Percentiles rank a stretch among this genome's conserved stretches.
Conservation (phyloP, 2,888 invertebrate genomes). For the Agrotis puta region DNA sequence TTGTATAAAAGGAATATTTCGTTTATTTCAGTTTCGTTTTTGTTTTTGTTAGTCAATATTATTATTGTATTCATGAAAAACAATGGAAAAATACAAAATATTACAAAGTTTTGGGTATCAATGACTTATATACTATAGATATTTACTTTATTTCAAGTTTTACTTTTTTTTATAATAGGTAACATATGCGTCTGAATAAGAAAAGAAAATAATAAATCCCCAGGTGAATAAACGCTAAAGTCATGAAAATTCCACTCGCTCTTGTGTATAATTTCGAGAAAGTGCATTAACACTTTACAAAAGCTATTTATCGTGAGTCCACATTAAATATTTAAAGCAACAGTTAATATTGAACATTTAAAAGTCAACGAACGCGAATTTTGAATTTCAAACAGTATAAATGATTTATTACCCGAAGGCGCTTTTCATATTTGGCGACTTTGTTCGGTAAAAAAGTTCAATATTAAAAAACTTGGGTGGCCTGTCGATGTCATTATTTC, state of each 20-base stretch:
- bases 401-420: constrained; percentile 64
- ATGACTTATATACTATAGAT: not conserved
- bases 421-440: constrained; percentile 62
- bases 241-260: constrained; percentile 14
- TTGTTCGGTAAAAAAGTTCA: constrained; percentile 69
- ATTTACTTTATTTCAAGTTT: not conserved
- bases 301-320: constrained; percentile 28
- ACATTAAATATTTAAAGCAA: constrained; percentile 50
- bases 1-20: constrained; percentile 52
- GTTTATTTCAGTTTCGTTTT: constrained; percentile 51
- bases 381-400: constrained; percentile 59
- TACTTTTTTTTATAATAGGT: not conserved
- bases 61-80: constrained; percentile 29
- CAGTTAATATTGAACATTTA: constrained; percentile 49
- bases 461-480: constrained; percentile 76
- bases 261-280: constrained; percentile 30
- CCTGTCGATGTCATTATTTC: constrained; percentile 66
- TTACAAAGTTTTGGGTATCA: not conserved
- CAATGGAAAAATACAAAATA: constrained; percentile 18
- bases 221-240: constrained; percentile 5
- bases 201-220: constrained; percentile 6
- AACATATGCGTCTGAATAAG: no score
- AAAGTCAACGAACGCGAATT: constrained; percentile 53
- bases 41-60: constrained; percentile 50
- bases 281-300: constrained; percentile 37